Percentiles rank a stretch among this genome's conserved stretches.
phyloP scores from a whole-genome alignment of 2,888 invertebrate genomes.

The Nomada lathburiana region DNA sequence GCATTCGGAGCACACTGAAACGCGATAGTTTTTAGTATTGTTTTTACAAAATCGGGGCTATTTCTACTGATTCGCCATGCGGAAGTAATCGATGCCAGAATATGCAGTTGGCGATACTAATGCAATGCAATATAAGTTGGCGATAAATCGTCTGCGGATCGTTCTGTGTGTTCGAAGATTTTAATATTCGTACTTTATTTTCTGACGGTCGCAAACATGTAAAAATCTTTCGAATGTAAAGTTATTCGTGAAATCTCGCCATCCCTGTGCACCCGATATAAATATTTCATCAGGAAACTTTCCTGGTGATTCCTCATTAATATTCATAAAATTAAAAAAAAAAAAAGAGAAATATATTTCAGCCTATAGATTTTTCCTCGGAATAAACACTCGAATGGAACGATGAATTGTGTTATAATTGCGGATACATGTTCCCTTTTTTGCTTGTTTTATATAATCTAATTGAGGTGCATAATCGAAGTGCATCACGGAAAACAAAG shows the following conservation, averaged over 20 bases:
- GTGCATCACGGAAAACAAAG: background rate
- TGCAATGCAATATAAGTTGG: background rate
- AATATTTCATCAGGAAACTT: slow-evolving; percentile 24
- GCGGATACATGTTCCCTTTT: no score
- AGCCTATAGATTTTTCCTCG: no score
- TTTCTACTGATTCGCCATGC: background rate
- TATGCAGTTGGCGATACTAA: background rate
- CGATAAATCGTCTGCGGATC: background rate
- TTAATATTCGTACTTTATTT: background rate
- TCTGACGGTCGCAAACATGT: background rate
- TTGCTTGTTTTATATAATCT: background rate
- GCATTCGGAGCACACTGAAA: no score
- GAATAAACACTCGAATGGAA: background rate
- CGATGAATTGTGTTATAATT: background rate
- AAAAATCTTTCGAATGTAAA: background rate
- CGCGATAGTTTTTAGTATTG: no score
- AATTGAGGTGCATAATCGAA: background rate
- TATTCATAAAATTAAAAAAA: background rate
- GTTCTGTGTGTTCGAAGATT: background rate
- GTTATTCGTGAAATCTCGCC: background rate
- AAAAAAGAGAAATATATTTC: background rate
- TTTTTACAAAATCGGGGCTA: background rate
- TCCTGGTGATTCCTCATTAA: background rate
- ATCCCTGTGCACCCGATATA: background rate
- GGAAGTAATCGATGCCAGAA: background rate